Evolutionary conservation across 1,140 invertebrate species (phyloP).

Genomic region (Drosophila pandora): DNA sequence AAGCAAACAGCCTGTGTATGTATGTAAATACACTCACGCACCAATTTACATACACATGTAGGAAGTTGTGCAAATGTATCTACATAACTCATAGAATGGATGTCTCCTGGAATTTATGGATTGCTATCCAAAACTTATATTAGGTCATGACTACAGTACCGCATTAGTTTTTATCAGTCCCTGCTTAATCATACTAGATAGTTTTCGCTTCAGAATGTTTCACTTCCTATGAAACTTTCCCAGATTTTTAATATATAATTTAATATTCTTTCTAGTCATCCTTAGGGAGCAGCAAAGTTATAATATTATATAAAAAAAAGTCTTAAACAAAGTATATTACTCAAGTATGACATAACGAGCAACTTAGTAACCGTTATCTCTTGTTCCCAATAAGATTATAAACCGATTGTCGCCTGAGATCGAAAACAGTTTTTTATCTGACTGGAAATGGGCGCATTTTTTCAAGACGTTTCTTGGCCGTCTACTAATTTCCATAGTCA

Average conservation of each 20-base stretch:
- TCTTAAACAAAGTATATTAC: conserved; percentile 2
- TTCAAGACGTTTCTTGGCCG: conserved; percentile 2
- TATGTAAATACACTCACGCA: neutral
- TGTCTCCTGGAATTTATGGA: neutral
- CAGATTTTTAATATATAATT: too few species aligned
- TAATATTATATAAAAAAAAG: neutral
- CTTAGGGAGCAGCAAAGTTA: too few species aligned
- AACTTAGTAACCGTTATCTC: conserved; percentile 28
- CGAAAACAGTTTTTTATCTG: conserved; percentile 35
- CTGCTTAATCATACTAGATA: neutral
- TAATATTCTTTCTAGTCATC: too few species aligned
- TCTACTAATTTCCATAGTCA: conserved; percentile 15
- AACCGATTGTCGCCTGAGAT: conserved; percentile 27
- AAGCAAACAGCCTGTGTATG: neutral
- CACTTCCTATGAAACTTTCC: too few species aligned
- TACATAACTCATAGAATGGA: neutral
- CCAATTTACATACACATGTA: neutral
- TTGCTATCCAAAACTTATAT: conserved; percentile 8
- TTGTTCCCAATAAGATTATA: conserved; percentile 13
- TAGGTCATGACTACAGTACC: conserved; percentile 12
- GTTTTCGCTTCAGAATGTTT: neutral
- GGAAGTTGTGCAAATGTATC: conserved; percentile 1
- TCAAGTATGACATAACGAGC: conserved; percentile 28
- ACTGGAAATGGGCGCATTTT: conserved; percentile 4
- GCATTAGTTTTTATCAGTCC: conserved; percentile 21